Evolutionary conservation across 2,888 invertebrate genomes (phyloP), one percentile per base, ranked within the genome.

Genomic region (Deroplatys truncata): DNA sequence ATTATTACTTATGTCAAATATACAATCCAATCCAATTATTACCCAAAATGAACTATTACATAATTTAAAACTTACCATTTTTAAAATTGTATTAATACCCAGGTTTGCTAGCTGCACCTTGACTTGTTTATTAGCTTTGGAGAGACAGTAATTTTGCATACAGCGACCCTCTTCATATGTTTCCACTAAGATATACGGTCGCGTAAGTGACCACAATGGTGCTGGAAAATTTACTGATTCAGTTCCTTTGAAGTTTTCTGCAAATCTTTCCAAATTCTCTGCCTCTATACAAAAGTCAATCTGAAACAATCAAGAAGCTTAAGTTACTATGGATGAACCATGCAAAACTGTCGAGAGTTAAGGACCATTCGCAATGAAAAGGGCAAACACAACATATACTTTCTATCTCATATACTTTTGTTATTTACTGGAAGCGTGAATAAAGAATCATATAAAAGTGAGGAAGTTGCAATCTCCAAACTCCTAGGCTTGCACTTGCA

Each of bases 251-350:
- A 95, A 95, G 90, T 94, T 94, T 28, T 92, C 91, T 2, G 92
- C 91, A 92, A 95, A 94, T 90, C 91, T 92, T 82, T 92, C 92
- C 82, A 94, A 92, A 89, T 94, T 94, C n/a, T 91, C 91, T 5
- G 94, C 94, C 92, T 94, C 94, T 84, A 93, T 92, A 20, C 92
- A 91, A 92, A 95, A 92, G 91, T 94, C 93, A 28, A 94, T 92
- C 93, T 94, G 92, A 28, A 91, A 72, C 88, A 87, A 89, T 43
- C 13, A 13, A 43, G 10, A 88, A 8, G n/a, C 31, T 72, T 20
- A 72, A 72, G 20, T 72, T 3, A 25, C 20, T 72, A 20, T 20
- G 4, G 20, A 56, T 56, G 56, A 56, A 56, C 20, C 16, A 3
- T 49, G 1, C 3, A 49, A 49, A 1, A 49, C 10, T 9, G 49